Evolutionary conservation across 2,113 vertebrate genomes (phyloP).

Genomic region (Fukomys damarensis): DNA sequence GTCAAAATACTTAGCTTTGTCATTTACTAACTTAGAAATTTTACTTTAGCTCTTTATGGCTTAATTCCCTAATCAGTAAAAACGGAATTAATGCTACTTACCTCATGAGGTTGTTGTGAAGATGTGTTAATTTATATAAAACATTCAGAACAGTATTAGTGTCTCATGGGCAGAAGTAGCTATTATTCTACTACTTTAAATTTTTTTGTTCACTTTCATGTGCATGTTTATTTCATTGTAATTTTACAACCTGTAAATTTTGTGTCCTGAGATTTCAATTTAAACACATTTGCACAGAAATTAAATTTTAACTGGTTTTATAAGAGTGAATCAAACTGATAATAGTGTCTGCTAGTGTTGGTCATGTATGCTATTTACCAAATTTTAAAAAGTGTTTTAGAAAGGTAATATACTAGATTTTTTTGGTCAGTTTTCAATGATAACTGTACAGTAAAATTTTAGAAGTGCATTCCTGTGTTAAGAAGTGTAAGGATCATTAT

Average conservation of each 20-base stretch:
- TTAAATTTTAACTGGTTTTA: conserved; percentile 19
- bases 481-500: neutral
- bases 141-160: neutral
- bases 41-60: neutral
- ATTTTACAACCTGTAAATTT: neutral
- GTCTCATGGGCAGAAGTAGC: neutral
- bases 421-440: neutral
- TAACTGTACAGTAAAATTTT: neutral
- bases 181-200: neutral
- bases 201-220: neutral
- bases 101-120: neutral
- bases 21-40: neutral
- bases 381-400: neutral
- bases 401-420: neutral
- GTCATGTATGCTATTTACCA: neutral
- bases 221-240: conserved; percentile 8
- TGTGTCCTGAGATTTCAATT: conserved; percentile 43
- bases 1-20: neutral
- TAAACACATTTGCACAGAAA: conserved; percentile 1
- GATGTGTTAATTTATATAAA: neutral
- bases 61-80: neutral
- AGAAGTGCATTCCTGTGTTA: neutral
- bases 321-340: neutral
- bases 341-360: neutral
- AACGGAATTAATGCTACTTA: neutral